phyloP scores from a whole-genome alignment of 2,888 invertebrate genomes.

The Cheilosia impressa region DNA sequence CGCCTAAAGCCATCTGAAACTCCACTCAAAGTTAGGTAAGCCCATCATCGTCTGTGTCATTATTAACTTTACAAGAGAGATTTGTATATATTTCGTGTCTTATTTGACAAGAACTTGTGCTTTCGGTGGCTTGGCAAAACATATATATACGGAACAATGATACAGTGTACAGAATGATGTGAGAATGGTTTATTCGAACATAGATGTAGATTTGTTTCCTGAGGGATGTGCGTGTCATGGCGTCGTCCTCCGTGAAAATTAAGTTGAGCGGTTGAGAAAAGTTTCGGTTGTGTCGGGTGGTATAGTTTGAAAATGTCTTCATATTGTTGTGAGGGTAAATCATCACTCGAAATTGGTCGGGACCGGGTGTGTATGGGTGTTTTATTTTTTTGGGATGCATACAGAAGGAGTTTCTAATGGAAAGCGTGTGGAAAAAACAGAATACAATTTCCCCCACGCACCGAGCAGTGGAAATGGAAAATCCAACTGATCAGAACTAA shows the following conservation, averaged over 20 bases:
- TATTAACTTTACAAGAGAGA: slow-evolving; percentile 50
- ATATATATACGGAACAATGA: background rate
- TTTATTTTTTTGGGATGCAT: no score
- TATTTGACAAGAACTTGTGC: slow-evolving; percentile 21
- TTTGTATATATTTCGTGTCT: slow-evolving; percentile 32
- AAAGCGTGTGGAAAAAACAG: no score
- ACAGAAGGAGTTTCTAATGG: background rate
- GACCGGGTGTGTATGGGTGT: slow-evolving; percentile 6
- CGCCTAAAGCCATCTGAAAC: slow-evolving; percentile 13
- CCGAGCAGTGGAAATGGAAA: no score
- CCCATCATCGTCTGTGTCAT: slow-evolving; percentile 27
- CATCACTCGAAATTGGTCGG: no score
- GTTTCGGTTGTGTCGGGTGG: background rate
- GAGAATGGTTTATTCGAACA: slow-evolving; percentile 12
- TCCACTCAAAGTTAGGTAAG: slow-evolving; percentile 22
- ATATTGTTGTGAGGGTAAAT: background rate
- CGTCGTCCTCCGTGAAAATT: slow-evolving; percentile 1
- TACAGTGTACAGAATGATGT: slow-evolving; percentile 20
- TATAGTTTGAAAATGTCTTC: background rate
- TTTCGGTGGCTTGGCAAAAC: slow-evolving; percentile 1
- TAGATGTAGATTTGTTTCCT: slow-evolving; percentile 26
- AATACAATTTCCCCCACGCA: no score
- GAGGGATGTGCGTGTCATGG: slow-evolving; percentile 4
- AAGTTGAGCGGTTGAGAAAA: background rate
- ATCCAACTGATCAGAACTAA: no score